Percentiles rank a stretch among this genome's conserved stretches.
phyloP scores from a whole-genome alignment of 1,140 invertebrate species.

The Bicyclus anynana region DNA sequence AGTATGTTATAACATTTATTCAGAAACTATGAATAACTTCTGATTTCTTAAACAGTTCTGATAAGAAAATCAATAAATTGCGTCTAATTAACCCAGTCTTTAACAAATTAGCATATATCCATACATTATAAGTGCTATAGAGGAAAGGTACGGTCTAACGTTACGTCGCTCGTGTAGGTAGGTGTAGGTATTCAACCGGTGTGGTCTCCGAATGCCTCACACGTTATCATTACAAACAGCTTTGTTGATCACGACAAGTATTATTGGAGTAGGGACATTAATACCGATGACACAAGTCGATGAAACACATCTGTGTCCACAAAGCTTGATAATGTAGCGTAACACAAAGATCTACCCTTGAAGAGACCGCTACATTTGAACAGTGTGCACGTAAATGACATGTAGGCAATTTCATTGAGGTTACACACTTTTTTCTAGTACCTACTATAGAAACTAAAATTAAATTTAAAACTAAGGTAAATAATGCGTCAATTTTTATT shows the following conservation, averaged over 20 bases:
- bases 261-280: constrained; percentile 60
- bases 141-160: constrained; percentile 3
- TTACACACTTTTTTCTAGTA: neutral
- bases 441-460: too few relatives aligned
- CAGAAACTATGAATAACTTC: neutral
- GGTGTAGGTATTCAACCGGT: constrained; percentile 36
- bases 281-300: constrained; percentile 72
- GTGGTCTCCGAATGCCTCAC: constrained; percentile 61
- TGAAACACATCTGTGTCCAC: constrained; percentile 72
- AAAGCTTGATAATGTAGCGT: constrained; percentile 52
- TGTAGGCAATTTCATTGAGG: neutral
- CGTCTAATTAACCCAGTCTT: neutral
- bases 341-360: constrained; percentile 49
- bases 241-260: constrained; percentile 59
- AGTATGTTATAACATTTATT: too few relatives aligned
- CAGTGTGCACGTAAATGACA: neutral
- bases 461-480: too few relatives aligned
- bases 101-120: neutral
- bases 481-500: too few relatives aligned
- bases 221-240: constrained; percentile 60
- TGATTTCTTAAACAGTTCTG: neutral
- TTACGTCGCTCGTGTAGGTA: constrained; percentile 2
- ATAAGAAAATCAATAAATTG: neutral
- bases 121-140: neutral
- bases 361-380: neutral